Base-by-base conservation (phyloP, 2,888 invertebrate species). In the Melinopterus prodromus region DNA sequence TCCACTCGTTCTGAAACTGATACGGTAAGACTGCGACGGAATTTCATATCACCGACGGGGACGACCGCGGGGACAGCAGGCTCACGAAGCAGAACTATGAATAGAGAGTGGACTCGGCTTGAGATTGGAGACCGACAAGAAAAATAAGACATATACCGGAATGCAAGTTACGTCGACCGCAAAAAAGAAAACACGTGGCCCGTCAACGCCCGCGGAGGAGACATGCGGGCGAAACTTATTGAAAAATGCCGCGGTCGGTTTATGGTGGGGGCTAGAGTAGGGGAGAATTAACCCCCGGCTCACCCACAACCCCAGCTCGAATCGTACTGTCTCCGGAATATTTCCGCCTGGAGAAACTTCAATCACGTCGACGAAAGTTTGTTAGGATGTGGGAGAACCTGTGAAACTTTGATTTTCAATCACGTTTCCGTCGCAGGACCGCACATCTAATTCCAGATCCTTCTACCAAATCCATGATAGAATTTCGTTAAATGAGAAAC, bases 21-120 rank as follows among this genome's bases (percentile, higher is more conserved):
- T 78, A 77, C 77, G 77, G 69, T 35, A 82, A 81, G 79, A 77
- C 81, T 83, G 81, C 84, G 84, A 85, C 85, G 84, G 84, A 84
- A 84, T 85, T 84, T 84, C 82, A 82, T 84, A 82, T 83, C 83
- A 75, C 3, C 7, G 37, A 84, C 83, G 84, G 83, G 83, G 84
- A 82, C 53, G 9, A 6, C 53, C 12, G 53, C 5, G 53, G 53
- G 12, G 53, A 53, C 53, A 53, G 7, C 53, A 53, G 53, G 1
- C 83, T 83, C 80, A 70, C 74, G 69, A 80, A 79, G 81, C 81
- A 82, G 83, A 79, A 77, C 83, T 80, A 84, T 85, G 84, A 84
- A 84, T 85, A 83, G 82, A 82, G 80, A 84, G 83, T 82, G 84
- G 83, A 84, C 83, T 79, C 80, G 72, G 35, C 72, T 26, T 26